These are phyloP conservation scores for Syndactyla subalaris DNA, from an alignment of 2,797 vertebrate genomes.

Conservation along the genomic window DNA sequence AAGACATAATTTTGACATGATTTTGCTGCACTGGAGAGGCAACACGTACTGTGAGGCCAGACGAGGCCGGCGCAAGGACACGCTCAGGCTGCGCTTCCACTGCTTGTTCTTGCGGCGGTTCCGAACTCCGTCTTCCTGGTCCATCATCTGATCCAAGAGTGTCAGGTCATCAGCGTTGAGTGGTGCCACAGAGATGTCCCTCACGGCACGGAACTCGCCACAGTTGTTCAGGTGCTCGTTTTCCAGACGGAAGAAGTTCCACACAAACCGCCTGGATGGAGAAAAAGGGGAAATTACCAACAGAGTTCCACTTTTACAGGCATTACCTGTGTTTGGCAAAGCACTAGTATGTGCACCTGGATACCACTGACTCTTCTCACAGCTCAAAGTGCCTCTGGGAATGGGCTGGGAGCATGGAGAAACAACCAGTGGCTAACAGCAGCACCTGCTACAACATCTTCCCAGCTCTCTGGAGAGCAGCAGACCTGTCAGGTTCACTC, in stretches of 20 bases:
- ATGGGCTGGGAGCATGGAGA: rapidly evolving
- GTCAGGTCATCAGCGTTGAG: slow-evolving; percentile 96
- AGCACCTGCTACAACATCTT: background rate
- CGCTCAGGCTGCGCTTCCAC: slow-evolving; percentile 95
- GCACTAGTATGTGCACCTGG: background rate
- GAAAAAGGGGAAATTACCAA: background rate
- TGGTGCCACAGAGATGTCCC: slow-evolving; percentile 95
- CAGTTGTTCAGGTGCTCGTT: slow-evolving; percentile 99
- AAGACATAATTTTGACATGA: rapidly evolving
- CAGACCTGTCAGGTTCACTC: background rate
- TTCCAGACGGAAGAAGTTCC: slow-evolving; percentile 98
- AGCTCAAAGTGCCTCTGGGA: background rate
- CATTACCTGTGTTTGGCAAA: rapidly evolving
- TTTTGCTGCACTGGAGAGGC: background rate
- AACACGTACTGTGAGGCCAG: slow-evolving; percentile 90
- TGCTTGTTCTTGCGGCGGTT: slow-evolving; percentile 94
- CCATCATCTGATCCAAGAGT: slow-evolving; percentile 98
- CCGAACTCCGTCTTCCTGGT: slow-evolving; percentile 95
- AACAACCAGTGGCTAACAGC: background rate
- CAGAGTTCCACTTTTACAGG: rapidly evolving
- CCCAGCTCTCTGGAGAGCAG: background rate
- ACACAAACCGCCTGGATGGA: slow-evolving; percentile 90
- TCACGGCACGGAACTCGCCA: slow-evolving; percentile 94
- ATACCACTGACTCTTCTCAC: background rate
- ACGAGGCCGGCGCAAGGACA: slow-evolving; percentile 89